These are phyloP conservation scores for Daptonema setosum DNA, from an alignment of 2,888 invertebrate genomes.

Conservation along the genomic window DNA sequence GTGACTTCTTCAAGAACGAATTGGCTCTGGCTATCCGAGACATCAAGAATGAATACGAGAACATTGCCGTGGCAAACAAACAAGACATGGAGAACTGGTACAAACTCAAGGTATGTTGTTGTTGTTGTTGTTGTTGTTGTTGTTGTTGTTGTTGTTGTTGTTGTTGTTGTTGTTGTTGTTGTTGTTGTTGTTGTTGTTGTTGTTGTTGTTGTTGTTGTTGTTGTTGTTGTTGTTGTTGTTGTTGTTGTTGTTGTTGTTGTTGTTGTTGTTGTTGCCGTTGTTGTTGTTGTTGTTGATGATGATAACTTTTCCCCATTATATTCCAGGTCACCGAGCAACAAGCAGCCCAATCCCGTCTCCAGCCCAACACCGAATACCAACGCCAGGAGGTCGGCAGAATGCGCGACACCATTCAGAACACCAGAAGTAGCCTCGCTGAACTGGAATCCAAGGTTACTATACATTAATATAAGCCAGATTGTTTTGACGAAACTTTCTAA, in stretches of 20 bases:
- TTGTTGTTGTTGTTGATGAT: too few species aligned
- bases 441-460: slow-evolving; percentile 28
- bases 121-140: too few species aligned
- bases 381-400: slow-evolving; percentile 32
- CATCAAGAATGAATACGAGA: slow-evolving; percentile 33
- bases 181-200: too few species aligned
- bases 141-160: too few species aligned
- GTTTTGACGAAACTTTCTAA: too few species aligned
- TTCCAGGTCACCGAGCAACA: slow-evolving; percentile 24
- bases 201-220: too few species aligned
- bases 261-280: too few species aligned
- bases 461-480: too few species aligned
- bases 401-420: slow-evolving; percentile 25
- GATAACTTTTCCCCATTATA: background rate
- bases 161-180: too few species aligned
- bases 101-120: slow-evolving; percentile 37
- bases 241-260: too few species aligned
- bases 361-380: slow-evolving; percentile 30
- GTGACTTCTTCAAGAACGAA: slow-evolving; percentile 35
- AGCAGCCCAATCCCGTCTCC: slow-evolving; percentile 20
- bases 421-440: slow-evolving; percentile 27
- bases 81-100: slow-evolving; percentile 36
- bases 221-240: too few species aligned
- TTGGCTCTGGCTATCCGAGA: slow-evolving; percentile 34
- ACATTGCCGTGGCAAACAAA: slow-evolving; percentile 30